Evolutionary conservation across 2,888 invertebrate genomes (phyloP), one percentile per base, ranked within the genome.

Genomic region (Polymixis lichenea): DNA sequence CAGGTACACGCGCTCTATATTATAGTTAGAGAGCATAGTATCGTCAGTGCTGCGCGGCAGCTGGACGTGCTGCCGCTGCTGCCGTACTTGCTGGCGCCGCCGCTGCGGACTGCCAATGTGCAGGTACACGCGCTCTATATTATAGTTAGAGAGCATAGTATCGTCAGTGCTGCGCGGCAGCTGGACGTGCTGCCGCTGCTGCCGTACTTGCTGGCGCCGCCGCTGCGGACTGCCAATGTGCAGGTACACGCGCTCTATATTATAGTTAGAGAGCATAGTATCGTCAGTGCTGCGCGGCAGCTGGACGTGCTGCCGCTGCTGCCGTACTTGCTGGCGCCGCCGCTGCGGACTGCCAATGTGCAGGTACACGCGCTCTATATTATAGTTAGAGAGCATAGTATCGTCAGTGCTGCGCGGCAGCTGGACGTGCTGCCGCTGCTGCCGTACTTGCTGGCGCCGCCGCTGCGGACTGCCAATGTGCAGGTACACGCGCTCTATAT

Each of bases 1-100:
- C 96, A 96, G 94, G 96, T 43, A 32, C 32, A 32, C 32, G 32
- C 4, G 32, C 32, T 32, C 32, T 32, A 32, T 32, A 32, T 32
- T 32, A 32, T 32, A n/a, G n/a, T n/a, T n/a, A n/a, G n/a, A n/a
- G n/a, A n/a, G n/a, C n/a, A n/a, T n/a, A n/a, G n/a, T n/a, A n/a
- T n/a, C n/a, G n/a, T n/a, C n/a, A n/a, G n/a, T n/a, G 80, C 86
- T 2, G 93, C 96, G 0, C 91, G 98, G n/a, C 94, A 97, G 51
- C 90, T 98, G 58, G 98, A 99, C 88, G 93, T 98, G 0, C 91
- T 98, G 73, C 98, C 99, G 0, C 93, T 98, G 56, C 91, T 99
- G 66, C 97, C 98, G 5, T 97, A 97, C 75, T 97, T 99, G 70
- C 96, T 99, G 66, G 97, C 97, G 71, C 99, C 99, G 0, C 95